A percentile compares a stretch with the other conserved stretches of the same genome.
These are phyloP conservation scores for Ornithorhynchus anatinus DNA, from an alignment of 2,113 vertebrate species.

Conservation along the genomic window DNA sequence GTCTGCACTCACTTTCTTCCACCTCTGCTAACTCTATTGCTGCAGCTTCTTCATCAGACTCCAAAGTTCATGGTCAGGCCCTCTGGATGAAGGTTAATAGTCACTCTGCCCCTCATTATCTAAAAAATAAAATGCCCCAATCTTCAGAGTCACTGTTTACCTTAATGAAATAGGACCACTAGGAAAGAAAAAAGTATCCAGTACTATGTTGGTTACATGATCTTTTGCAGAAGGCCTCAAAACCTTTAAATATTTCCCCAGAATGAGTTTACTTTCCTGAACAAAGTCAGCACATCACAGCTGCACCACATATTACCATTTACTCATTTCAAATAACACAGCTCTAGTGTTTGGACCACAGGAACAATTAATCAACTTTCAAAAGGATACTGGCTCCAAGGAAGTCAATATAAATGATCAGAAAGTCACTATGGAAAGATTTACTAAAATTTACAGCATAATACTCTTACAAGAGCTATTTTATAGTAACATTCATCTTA, in stretches of 20 bases:
- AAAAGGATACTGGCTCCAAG: background rate
- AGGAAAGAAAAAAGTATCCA: slow-evolving; percentile 72
- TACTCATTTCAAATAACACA: background rate
- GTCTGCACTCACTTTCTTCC: slow-evolving; percentile 18
- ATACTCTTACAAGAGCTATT: slow-evolving; percentile 51
- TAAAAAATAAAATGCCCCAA: slow-evolving; percentile 87
- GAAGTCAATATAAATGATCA: background rate
- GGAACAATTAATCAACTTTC: background rate
- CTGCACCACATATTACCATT: background rate
- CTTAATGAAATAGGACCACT: slow-evolving; percentile 82
- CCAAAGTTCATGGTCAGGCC: slow-evolving; percentile 37
- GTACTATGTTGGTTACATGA: slow-evolving; percentile 77
- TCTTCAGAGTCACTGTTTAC: slow-evolving; percentile 95
- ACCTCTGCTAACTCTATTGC: background rate
- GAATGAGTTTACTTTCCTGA: slow-evolving; percentile 28
- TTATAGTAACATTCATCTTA: background rate
- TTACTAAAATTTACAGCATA: background rate
- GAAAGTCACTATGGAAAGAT: background rate
- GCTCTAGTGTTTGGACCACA: background rate
- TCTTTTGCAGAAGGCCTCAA: slow-evolving; percentile 73
- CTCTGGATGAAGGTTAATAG: slow-evolving; percentile 50
- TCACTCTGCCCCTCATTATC: slow-evolving; percentile 81
- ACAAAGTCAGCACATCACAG: slow-evolving; percentile 48
- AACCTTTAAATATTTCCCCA: slow-evolving; percentile 78
- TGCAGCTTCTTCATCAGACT: background rate